These are phyloP conservation scores for Phallusia fumigata DNA, from an alignment of 23 tunicate species.

Conservation along the genomic window DNA sequence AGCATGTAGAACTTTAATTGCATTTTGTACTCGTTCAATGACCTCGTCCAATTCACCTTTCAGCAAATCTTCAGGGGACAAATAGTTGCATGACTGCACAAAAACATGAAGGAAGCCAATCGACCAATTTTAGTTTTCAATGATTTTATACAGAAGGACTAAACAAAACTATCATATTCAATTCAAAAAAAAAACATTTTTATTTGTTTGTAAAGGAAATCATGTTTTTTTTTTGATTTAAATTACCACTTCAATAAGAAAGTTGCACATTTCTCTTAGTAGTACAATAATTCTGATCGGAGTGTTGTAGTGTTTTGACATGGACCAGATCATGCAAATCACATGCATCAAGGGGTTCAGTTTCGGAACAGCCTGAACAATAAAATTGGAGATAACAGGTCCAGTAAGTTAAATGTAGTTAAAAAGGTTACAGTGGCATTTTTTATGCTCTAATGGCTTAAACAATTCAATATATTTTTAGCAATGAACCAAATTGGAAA, in stretches of 20 bases:
- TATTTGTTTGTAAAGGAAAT: no score
- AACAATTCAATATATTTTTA: no score
- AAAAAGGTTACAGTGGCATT: no score
- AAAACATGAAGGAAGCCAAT: background rate
- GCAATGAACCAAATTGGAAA: no score
- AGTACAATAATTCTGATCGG: constrained; percentile 90
- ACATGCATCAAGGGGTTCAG: constrained; percentile 80
- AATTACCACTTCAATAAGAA: constrained; percentile 85
- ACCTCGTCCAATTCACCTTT: constrained; percentile 94
- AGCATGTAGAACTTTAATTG: constrained; percentile 55
- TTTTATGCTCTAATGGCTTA: no score
- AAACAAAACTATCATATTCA: no score
- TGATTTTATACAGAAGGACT: no score
- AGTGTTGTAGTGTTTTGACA: constrained; percentile 80
- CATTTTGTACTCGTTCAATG: constrained; percentile 58
- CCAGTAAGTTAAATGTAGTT: no score
- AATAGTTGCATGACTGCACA: constrained; percentile 54
- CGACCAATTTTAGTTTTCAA: no score
- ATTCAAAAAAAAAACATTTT: no score
- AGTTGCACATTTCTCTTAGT: constrained; percentile 86
- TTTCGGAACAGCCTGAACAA: constrained; percentile 55
- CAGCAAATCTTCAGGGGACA: constrained; percentile 86
- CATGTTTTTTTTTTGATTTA: no score
- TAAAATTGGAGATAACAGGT: no score
- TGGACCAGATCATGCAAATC: constrained; percentile 83